Base-by-base conservation (phyloP, 2,888 invertebrate species). In the Eupithecia abbreviata region DNA sequence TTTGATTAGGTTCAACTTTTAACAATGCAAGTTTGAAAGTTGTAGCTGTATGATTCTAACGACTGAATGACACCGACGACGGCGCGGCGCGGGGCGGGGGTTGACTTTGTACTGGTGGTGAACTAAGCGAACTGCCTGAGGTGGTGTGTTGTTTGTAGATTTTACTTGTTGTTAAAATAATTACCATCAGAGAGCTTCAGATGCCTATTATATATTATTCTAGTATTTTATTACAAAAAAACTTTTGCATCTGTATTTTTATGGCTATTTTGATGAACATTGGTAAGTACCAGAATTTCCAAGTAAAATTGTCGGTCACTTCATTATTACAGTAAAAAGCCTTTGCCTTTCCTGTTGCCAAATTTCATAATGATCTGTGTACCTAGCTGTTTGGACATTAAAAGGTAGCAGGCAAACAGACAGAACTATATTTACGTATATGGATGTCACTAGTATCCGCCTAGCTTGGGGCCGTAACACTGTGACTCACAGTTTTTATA, bases 1-100 rank as follows among this genome's bases (percentile, higher is more conserved):
- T 69, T 69, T 69, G 69, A 45, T 69, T 69, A 69, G 69, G 68
- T 70, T 12, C 18, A 43, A 71, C 71, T 71, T 55, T 55, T 71
- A 55, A 69, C 69, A 45, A 45, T 42, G 72, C 62, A 62, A 72
- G 45, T 72, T 72, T 72, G 18, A 47, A 45, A 47, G 43, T 47
- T 45, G 18, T 10, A n/a, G 43, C 12, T 45, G 69, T 69, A 30
- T 69, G 69, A 45, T 47, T 69, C 18, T 62, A 45, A 45, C 30
- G 47, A 30, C 47, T 13, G 30, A 47, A 43, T 69, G 69, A 2
- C 47, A 49, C n/a, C 12, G 30, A 30, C 12, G 30, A 30, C 30
- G n/a, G 18, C 0, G 18, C n/a, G n/a, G 10, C 45, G 43, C 4
- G 6, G 51, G 51, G n/a, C 12, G 47, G 0, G 12, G 3, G 12